Conservation (phyloP, 2,888 invertebrate genomes). For the Agonopterix alstromeriana region DNA sequence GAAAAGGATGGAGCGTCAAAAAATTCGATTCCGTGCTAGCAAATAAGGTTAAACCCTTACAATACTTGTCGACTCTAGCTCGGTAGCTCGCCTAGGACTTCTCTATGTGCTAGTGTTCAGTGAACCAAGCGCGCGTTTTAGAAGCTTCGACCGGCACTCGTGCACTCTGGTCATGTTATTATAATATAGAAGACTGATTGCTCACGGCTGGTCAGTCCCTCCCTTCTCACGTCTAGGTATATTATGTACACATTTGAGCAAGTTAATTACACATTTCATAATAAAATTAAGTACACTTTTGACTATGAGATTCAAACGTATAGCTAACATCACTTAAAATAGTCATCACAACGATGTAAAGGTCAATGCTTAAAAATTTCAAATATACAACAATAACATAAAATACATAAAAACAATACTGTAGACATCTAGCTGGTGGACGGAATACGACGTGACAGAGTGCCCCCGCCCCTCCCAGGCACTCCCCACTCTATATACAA, state of each 20-base stretch:
- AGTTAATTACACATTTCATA: background rate
- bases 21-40: too few species aligned
- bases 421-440: constrained; percentile 5
- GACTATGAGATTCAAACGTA: constrained; percentile 34
- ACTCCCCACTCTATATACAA: constrained; percentile 6
- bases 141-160: too few species aligned
- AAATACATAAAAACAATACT: constrained; percentile 37
- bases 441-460: too few species aligned
- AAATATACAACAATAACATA: constrained; percentile 18
- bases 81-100: too few species aligned
- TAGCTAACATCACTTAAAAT: constrained; percentile 11
- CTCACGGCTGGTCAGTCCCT: background rate
- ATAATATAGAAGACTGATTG: too few species aligned
- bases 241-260: background rate
- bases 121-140: too few species aligned
- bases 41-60: too few species aligned
- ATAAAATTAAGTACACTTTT: constrained; percentile 42
- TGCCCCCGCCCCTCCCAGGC: too few species aligned
- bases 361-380: background rate
- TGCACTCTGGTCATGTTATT: too few species aligned
- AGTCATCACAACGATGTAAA: constrained; percentile 1
- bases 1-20: too few species aligned
- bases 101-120: too few species aligned
- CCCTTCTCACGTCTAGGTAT: background rate
- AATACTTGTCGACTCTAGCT: too few species aligned